Evolutionary conservation across 2,113 vertebrate species (phyloP), one percentile per base, ranked within the genome.

Genomic region (Poecile atricapillus): DNA sequence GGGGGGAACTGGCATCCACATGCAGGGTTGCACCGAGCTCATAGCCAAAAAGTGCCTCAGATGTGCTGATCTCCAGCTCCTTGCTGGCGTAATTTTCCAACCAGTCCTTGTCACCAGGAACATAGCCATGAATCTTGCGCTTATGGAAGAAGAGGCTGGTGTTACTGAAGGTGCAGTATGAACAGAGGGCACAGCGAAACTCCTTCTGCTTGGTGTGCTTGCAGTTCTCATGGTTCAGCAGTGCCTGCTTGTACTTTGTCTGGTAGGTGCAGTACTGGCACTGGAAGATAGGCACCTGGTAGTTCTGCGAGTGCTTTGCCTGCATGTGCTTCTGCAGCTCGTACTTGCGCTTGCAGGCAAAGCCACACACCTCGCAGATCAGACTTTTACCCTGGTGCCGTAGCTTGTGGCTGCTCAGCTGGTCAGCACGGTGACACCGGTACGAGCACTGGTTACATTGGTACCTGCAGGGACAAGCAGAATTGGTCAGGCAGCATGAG

Each of bases 111-210:
- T 99, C 99, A 4, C 99, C 99, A 0, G 99, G 99, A 41, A 99
- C 50, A 0, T 99, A 99, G 31, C 99, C 99, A 0, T 99, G 99
- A 71, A 95, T 94, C 97, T 99, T 99, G 63, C 98, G 98, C 97
- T 99, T 99, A 96, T 99, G 99, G 94, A 99, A 98, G 97, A 99
- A 99, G 58, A 99, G 99, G 59, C 99, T 98, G 68, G 99, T 98
- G 92, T 98, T 99, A 94, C 99, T 99, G 97, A 99, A 99, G 5
- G 99, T 99, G 25, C 97, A 98, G 89, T 99, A 99, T 4, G 97
- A 76, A 71, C 99, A 99, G 47, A 99, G 98, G 10, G 99, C 99
- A 0, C 99, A 99, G 65, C 96, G 95, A 82, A 99, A 99, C 95
- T 99, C 98, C 6, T 98, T 98, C 55, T 98, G 98, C 85, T 98